Evolutionary conservation across 2,113 vertebrate species (phyloP), one percentile per base, ranked within the genome.

Genomic region (Porphyrio hochstetteri): DNA sequence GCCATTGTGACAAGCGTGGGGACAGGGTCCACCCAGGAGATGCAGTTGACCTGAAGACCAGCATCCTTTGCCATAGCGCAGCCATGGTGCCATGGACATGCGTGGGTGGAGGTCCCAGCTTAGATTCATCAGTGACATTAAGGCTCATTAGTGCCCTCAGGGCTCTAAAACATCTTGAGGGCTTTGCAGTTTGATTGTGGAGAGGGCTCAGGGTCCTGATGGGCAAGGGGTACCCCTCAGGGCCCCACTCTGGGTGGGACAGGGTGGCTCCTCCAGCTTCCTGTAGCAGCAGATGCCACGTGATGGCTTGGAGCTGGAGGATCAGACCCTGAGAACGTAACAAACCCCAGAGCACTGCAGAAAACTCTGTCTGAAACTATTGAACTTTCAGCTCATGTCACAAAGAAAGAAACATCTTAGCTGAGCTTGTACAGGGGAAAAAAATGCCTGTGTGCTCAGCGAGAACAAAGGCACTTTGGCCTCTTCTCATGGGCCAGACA

Each of bases 401-500:
- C 74, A 95, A 94, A 93, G 89, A 94, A 76, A 88, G 65, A 88
- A 79, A 81, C 82, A 55, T 67, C 74, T 94, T 80, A 93, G 52
- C 75, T 77, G 89, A 95, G 87, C 82, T 65, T n/a, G 75, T 74
- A 53, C 7, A 1, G 93, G 52, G 52, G 53, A 48, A 87, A 48
- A 87, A 94, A 95, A 89, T 35, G 93, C 46, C 25, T 11, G 5
- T 4, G 7, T 12, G 50, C 61, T 75, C 85, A 0, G 1, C 11
- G 24, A 71, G 84, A 96, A 91, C 2, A 75, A 83, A 93, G 71
- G 77, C 74, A 60, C 82, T 96, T 95, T 97, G 93, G 92, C 90
- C 86, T 96, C 96, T 88, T 64, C 74, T 88, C 85, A 50, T 78
- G 92, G 95, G 89, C 92, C 1, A n/a, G 80, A 92, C 93, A 97